Conservation (phyloP, 1,140 invertebrate species). For the Dendrolimus kikuchii region DNA sequence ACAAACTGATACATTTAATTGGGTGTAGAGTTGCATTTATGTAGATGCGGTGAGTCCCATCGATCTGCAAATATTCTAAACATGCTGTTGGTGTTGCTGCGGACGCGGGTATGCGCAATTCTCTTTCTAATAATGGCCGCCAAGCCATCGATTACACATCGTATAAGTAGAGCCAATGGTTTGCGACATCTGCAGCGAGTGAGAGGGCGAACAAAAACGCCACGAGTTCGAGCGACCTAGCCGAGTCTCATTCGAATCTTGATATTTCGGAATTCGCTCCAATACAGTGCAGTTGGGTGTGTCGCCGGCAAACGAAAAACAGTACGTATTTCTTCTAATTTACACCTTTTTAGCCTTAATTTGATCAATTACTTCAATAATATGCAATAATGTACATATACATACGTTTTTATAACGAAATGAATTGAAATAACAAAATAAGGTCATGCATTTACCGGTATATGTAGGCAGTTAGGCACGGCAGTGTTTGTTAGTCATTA, state of each 20-base stretch:
- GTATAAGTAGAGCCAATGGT: constrained; percentile 28
- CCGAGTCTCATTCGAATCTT: constrained; percentile 31
- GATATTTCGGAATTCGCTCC: constrained; percentile 54
- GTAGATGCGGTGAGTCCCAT: too few species aligned
- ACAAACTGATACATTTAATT: too few species aligned
- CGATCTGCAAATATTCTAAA: too few species aligned
- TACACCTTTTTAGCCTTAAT: too few species aligned
- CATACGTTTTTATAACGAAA: neutral
- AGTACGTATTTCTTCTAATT: constrained; percentile 27
- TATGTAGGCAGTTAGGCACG: constrained; percentile 10
- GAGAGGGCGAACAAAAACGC: constrained; percentile 56
- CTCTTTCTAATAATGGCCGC: too few species aligned
- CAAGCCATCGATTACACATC: too few species aligned
- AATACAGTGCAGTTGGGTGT: constrained; percentile 42
- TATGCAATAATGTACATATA: neutral
- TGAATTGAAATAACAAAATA: constrained; percentile 3
- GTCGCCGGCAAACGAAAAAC: constrained; percentile 47
- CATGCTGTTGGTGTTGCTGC: too few species aligned
- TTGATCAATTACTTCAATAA: too few species aligned
- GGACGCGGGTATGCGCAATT: too few species aligned
- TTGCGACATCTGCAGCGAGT: constrained; percentile 30
- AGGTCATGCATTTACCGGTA: constrained; percentile 15
- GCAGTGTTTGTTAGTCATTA: constrained; percentile 40
- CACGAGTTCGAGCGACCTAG: constrained; percentile 37
- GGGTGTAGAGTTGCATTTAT: too few species aligned